Base-by-base conservation (phyloP, 2,888 invertebrate species). In the Tipula helvola region DNA sequence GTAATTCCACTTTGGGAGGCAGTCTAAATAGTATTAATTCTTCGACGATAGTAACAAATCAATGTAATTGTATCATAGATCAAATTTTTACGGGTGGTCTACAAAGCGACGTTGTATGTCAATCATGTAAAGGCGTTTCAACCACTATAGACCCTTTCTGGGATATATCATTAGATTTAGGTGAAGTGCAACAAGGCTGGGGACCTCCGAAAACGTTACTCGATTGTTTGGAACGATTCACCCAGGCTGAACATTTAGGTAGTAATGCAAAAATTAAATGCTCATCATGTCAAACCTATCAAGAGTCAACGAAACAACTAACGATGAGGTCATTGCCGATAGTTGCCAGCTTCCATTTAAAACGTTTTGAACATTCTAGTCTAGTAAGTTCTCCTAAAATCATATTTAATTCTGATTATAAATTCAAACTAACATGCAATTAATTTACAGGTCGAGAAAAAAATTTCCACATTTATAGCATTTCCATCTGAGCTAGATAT, bases 121-220 rank as follows among this genome's bases (percentile, higher is more conserved):
- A 97, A 89, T 94, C 96, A 42, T 99, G 99, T 94, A 96, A 95
- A 87, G 97, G 97, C 86, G 97, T 99, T 0, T 99, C 99, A 12
- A 98, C 98, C 47, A 99, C 97, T 83, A 97, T 98, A 88, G 99
- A 99, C 91, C 98, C 99, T 0, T 98, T 98, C 91, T 98, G 97
- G 97, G 99, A 99, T 91, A 98, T 99, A 89, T 98, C 98, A 18
- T 93, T 99, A 88, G 99, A 99, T 91, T 94, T 99, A 87, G 97
- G 94, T 90, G 91, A 95, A 90, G 90, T 91, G 86, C 90, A 88
- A 89, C 92, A 85, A 44, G 93, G 93, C 13, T 92, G 93, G 0
- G 91, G 92, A 36, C 92, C 93, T 86, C 95, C 96, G 7, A 96
- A 96, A 84, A 97, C 97, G 1, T 92, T 99, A 1, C 93, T 96